A percentile compares a stretch with the other conserved stretches of the same genome.
Conservation (phyloP, 37 sponge, comb jelly and placozoan species). For the Tethya wilhelma region DNA sequence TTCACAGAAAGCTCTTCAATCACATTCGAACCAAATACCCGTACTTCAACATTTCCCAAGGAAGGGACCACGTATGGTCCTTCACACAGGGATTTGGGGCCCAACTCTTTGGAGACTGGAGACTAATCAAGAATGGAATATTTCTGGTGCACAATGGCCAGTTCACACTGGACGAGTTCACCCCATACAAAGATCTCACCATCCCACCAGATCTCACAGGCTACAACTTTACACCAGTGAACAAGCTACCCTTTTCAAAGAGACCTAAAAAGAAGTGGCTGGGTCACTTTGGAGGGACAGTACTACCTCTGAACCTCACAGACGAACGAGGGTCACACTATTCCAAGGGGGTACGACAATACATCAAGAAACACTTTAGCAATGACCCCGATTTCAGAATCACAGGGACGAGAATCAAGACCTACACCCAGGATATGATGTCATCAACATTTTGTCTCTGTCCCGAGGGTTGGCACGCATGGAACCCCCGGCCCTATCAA, state of each 20-base stretch:
- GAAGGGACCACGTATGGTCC: slow-evolving; percentile 60
- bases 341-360: slow-evolving; percentile 31
- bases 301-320: slow-evolving; percentile 16
- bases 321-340: slow-evolving; percentile 16
- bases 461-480: slow-evolving; percentile 45
- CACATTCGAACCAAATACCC: slow-evolving; percentile 23
- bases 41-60: slow-evolving; percentile 47
- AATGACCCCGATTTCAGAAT: slow-evolving; percentile 8
- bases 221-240: slow-evolving; percentile 22
- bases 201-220: slow-evolving; percentile 45
- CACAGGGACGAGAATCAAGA: slow-evolving; percentile 17
- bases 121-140: slow-evolving; percentile 26
- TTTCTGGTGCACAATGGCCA: slow-evolving; percentile 44
- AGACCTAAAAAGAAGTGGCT: slow-evolving; percentile 24
- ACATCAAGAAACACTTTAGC: slow-evolving; percentile 17
- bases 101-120: slow-evolving; percentile 35
- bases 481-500: slow-evolving; percentile 44
- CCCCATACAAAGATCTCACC: slow-evolving; percentile 46
- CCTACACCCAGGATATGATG: slow-evolving; percentile 58
- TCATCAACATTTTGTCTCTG: slow-evolving; percentile 58
- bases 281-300: slow-evolving; percentile 49
- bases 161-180: slow-evolving; percentile 30
- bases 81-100: slow-evolving; percentile 45
- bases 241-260: slow-evolving; percentile 7
- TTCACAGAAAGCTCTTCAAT: slow-evolving; percentile 18